Percentiles rank a stretch among this genome's conserved stretches.
These are phyloP conservation scores for Eurystomus gularis DNA, from an alignment of 2,113 vertebrate genomes.

Conservation along the genomic window DNA sequence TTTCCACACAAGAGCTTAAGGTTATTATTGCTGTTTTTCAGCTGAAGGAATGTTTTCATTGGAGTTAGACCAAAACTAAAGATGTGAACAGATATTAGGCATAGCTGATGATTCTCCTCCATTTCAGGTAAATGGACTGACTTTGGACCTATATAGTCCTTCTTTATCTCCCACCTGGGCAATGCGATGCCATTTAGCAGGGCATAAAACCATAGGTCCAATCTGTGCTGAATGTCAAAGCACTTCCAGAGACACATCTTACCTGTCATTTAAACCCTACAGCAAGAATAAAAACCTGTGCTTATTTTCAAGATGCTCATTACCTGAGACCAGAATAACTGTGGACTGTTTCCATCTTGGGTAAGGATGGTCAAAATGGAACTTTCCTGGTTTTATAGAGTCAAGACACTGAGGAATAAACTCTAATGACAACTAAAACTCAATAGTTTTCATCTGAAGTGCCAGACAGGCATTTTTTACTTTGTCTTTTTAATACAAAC, in stretches of 20 bases:
- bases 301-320: not conserved
- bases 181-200: not conserved
- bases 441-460: not conserved
- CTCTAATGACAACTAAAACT: not conserved
- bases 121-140: not conserved
- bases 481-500: not conserved
- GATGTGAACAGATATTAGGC: not conserved
- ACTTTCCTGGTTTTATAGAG: not conserved
- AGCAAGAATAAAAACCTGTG: not conserved
- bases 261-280: not conserved
- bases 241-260: not conserved
- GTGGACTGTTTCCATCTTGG: not conserved
- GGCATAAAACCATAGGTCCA: not conserved
- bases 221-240: not conserved
- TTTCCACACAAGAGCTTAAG: not conserved
- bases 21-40: not conserved
- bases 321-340: not conserved
- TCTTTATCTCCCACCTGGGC: not conserved
- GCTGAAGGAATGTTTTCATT: fast-evolving
- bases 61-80: not conserved
- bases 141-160: not conserved
- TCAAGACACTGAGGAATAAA: not conserved
- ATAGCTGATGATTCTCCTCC: not conserved
- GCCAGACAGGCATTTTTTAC: not conserved
- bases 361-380: not conserved